Evolutionary conservation across 2,113 vertebrate genomes (phyloP).

Genomic region (Chascanopsetta lugubris): DNA sequence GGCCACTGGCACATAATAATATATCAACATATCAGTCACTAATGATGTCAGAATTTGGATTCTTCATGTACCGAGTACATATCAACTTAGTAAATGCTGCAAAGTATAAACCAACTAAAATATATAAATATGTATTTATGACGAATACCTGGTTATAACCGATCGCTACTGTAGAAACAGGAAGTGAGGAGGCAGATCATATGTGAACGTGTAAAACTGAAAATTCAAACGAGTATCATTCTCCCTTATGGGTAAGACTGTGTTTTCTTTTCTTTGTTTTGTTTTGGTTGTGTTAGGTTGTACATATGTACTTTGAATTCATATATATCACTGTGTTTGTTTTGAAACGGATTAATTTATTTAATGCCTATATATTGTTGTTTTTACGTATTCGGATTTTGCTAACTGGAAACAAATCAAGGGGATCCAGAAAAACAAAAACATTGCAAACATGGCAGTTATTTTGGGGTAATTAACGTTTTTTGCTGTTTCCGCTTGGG

Average conservation of each 20-base stretch:
- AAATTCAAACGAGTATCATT: slow-evolving; percentile 40
- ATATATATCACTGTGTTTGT: slow-evolving; percentile 76
- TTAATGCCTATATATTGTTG: slow-evolving; percentile 79
- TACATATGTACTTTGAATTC: slow-evolving; percentile 82
- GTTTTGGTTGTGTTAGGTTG: slow-evolving; percentile 67
- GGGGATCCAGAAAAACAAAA: slow-evolving; percentile 49
- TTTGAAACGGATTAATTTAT: slow-evolving; percentile 84
- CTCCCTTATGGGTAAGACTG: slow-evolving; percentile 47
- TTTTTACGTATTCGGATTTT: slow-evolving; percentile 65
- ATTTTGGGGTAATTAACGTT: no score
- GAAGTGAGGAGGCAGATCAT: slow-evolving; percentile 16
- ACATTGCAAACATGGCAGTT: no score
- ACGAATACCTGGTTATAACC: slow-evolving; percentile 40
- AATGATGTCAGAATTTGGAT: slow-evolving; percentile 76
- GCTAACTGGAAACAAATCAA: slow-evolving; percentile 70
- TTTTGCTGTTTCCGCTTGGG: slow-evolving; percentile 61
- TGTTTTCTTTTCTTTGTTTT: slow-evolving; percentile 19
- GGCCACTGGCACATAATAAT: slow-evolving; percentile 56
- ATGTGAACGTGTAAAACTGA: slow-evolving; percentile 40
- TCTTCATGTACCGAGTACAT: slow-evolving; percentile 71
- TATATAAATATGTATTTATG: slow-evolving; percentile 24
- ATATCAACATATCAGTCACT: slow-evolving; percentile 74
- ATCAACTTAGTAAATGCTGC: slow-evolving; percentile 79
- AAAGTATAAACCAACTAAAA: slow-evolving; percentile 50
- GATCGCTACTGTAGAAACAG: slow-evolving; percentile 11